Percentiles rank a stretch among this genome's conserved stretches.
These are phyloP conservation scores for Prietella phreatophila DNA, from an alignment of 2,113 vertebrate genomes.

Conservation along the genomic window DNA sequence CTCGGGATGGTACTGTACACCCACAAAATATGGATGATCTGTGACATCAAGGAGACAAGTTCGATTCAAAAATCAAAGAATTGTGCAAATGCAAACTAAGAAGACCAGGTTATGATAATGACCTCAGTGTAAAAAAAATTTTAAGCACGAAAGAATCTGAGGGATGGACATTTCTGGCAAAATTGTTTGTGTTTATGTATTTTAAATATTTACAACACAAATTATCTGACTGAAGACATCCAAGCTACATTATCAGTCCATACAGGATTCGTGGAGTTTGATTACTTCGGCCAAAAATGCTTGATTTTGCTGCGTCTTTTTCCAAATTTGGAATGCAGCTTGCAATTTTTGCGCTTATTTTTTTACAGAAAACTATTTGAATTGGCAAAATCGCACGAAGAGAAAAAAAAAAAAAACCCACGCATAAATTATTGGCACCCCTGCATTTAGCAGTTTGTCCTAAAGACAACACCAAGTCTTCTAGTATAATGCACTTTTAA, in stretches of 20 bases:
- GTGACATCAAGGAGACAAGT: conserved; percentile 31
- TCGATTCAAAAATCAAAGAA: not conserved
- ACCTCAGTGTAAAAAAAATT: not conserved
- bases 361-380: no score
- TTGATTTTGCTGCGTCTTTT: no score
- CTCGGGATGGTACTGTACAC: conserved; percentile 94
- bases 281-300: no score
- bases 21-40: conserved; percentile 95
- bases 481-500: not conserved
- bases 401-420: no score
- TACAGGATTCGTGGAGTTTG: no score
- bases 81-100: not conserved
- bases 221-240: no score
- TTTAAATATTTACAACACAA: not conserved
- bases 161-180: not conserved
- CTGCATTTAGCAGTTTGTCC: not conserved
- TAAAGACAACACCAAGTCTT: not conserved
- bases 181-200: not conserved
- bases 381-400: not conserved
- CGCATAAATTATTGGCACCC: not conserved
- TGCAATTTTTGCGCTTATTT: no score
- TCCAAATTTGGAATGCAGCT: no score
- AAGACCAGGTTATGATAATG: not conserved
- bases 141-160: no score
- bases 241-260: no score